Evolutionary conservation across 1,140 invertebrate species (phyloP).

Genomic region (Elysia chlorotica): DNA sequence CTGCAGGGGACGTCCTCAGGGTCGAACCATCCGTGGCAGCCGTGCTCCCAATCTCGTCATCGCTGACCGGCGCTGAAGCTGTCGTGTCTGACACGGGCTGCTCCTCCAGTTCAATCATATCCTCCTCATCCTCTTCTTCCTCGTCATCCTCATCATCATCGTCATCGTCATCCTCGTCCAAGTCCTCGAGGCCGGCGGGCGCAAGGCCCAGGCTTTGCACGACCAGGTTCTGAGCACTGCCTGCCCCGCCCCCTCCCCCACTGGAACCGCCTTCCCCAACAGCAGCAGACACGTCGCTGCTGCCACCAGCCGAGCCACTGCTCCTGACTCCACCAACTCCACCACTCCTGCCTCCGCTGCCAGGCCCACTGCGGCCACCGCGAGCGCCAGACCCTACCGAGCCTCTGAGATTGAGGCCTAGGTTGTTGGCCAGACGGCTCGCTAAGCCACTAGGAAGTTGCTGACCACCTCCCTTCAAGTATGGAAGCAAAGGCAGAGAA

Average conservation of each 20-base stretch:
- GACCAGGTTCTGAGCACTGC: no score
- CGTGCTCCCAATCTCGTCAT: slow-evolving; percentile 89
- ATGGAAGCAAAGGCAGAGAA: no score
- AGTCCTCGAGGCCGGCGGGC: not conserved
- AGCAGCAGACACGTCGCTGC: no score
- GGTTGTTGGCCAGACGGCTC: slow-evolving; percentile 12
- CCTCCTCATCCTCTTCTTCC: no score
- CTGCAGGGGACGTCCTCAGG: slow-evolving; percentile 85
- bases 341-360: no score
- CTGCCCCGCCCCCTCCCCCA: no score
- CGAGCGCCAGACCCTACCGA: no score
- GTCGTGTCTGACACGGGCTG: slow-evolving; percentile 72
- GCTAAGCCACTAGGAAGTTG: slow-evolving; percentile 7
- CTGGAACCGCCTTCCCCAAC: no score
- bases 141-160: no score
- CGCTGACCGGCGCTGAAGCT: slow-evolving; percentile 82
- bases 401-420: slow-evolving; percentile 18
- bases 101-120: slow-evolving; percentile 40
- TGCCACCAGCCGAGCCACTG: slow-evolving; percentile 2
- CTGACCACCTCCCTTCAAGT: slow-evolving; percentile 16
- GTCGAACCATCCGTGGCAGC: slow-evolving; percentile 92
- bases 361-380: no score
- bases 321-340: no score
- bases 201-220: slow-evolving; percentile 11
- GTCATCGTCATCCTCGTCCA: no score